Evolutionary conservation across 2,113 vertebrate species (phyloP), one percentile per base, ranked within the genome.

Genomic region (Myrmophylax atrothorax): DNA sequence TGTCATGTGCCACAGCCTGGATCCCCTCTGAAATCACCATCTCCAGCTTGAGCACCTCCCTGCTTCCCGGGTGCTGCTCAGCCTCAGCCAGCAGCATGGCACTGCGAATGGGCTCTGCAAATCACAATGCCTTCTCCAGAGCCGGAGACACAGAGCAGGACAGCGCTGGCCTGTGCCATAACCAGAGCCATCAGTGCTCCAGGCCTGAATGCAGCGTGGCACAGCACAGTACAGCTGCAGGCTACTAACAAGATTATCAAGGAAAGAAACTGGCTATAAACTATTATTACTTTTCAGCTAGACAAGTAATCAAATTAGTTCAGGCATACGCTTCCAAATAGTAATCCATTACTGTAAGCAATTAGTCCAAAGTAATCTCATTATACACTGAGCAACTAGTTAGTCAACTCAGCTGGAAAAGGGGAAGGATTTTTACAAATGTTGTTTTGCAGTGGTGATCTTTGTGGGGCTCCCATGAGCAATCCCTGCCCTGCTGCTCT

Each of bases 221-320:
- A 91, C 59, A 37, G 76, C 93, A 83, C 89, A 73, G 79, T 38
- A 12, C 68, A 83, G 89, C 94, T 90, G 87, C 81, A 84, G 90
- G 78, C 84, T 70, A 25, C 85, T 93, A 92, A 96, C 88, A 81
- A 82, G 88, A 96, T 97, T 96, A 96, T 87, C 83, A 42, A 60
- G 84, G 53, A 81, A 86, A 83, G 81, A 89, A 90, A 74, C 86
- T 80, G 89, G 74, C 79, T 93, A 87, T 88, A 47, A 93, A 88
- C 81, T 86, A 40, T 94, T 94, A 95, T 94, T 94, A 95, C 88
- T 95, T 87, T 94, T 82, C 69, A 84, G 85, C 72, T 72, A 89
- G 94, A 95, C 85, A 90, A 93, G 86, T 84, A 95, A 97, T 97
- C 95, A 63, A 91, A 96, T 97, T 95, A 90, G 86, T 92, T 95